phyloP scores from a whole-genome alignment of 1,140 invertebrate genomes.

The Bombus cullumanus region DNA sequence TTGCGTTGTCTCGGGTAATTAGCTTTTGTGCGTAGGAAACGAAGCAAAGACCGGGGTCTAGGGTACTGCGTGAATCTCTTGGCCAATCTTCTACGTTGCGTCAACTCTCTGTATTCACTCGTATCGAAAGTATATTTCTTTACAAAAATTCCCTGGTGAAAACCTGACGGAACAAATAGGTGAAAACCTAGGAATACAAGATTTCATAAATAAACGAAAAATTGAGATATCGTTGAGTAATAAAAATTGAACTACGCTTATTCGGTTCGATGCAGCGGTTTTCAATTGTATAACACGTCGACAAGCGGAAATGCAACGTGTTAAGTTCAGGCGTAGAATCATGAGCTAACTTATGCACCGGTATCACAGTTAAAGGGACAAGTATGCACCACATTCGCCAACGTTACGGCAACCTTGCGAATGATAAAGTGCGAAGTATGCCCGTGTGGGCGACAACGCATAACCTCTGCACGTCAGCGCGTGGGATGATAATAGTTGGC shows the following conservation, averaged over 20 bases:
- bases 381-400: not conserved
- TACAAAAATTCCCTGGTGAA: not conserved
- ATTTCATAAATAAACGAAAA: not conserved
- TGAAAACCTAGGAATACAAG: not conserved
- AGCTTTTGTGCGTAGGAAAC: not conserved
- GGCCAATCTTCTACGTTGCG: not conserved
- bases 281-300: not conserved
- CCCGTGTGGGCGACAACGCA: not conserved
- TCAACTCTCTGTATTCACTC: not conserved
- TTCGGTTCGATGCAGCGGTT: not conserved
- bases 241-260: not conserved
- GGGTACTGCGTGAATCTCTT: not conserved
- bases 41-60: not conserved
- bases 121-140: not conserved
- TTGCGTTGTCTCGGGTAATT: not conserved
- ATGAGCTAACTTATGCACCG: not conserved
- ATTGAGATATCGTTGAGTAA: not conserved
- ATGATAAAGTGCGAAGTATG: constrained; percentile 30
- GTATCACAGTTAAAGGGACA: not conserved
- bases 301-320: not conserved
- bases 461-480: not conserved
- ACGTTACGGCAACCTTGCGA: constrained; percentile 33
- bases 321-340: not conserved
- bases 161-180: too few species aligned
- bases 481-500: not conserved